Percentiles rank a stretch among this genome's conserved stretches.
phyloP scores from a whole-genome alignment of 2,797 vertebrate genomes.

The Myotis daubentonii region DNA sequence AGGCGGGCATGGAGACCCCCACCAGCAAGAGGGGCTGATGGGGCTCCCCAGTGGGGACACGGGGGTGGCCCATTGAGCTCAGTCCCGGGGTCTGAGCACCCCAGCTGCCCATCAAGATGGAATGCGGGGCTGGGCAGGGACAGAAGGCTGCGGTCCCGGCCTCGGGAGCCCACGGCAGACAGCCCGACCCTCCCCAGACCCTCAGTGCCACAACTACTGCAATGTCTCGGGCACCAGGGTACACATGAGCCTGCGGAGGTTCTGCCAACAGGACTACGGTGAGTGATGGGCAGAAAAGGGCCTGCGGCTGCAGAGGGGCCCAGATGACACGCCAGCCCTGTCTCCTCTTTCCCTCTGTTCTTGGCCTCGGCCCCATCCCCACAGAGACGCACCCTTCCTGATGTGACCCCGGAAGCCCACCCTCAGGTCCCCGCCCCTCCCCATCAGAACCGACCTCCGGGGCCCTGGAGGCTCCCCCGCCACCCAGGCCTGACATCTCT shows the following conservation, averaged over 20 bases:
- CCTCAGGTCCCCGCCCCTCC: background rate
- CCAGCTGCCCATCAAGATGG: background rate
- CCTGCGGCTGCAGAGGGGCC: fast-evolving
- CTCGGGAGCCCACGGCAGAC: background rate
- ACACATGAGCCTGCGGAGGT: conserved; percentile 92
- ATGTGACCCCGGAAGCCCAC: background rate
- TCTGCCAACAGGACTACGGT: conserved; percentile 94
- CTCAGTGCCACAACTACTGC: conserved; percentile 92
- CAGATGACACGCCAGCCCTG: background rate
- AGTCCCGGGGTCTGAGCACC: background rate
- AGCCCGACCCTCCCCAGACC: conserved; percentile 83
- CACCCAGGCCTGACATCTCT: background rate
- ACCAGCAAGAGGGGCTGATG: background rate
- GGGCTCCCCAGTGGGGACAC: background rate
- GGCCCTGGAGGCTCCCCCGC: too few species aligned
- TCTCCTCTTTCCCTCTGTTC: background rate
- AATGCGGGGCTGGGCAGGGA: background rate
- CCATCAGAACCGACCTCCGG: background rate
- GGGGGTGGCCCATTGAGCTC: background rate
- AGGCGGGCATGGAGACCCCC: background rate
- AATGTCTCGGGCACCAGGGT: conserved; percentile 90
- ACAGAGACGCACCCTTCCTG: background rate
- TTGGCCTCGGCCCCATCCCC: background rate
- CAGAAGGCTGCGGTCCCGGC: background rate
- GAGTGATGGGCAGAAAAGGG: conserved; percentile 35